Evolutionary conservation across 1,140 invertebrate genomes (phyloP), one percentile per base, ranked within the genome.

Genomic region (Pogonognathellus flavescens): DNA sequence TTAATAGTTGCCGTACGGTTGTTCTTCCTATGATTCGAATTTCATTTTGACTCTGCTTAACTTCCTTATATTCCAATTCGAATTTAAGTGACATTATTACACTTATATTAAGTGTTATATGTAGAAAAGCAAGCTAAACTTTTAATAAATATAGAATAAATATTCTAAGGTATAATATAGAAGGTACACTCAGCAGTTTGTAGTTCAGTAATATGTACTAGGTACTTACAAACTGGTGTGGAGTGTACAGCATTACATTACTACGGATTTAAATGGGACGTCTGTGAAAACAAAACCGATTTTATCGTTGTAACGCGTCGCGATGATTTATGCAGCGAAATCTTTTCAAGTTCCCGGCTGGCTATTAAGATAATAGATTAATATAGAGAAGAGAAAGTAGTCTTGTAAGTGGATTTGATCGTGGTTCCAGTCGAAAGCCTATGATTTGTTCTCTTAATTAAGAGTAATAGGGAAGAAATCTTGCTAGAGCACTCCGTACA

Each of bases 291-390:
- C 84, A 85, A 85, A 85, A 82, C 80, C 22, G 84, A 85, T 82
- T 82, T 85, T 85, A 82, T 85, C 84, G 52, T 53, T 22, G 84
- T 70, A 82, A 82, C 84, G 84, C 80, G 80, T 62, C 62, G 80
- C 55, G 31, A 85, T 85, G 84, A 85, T 85, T 85, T 85, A 85
- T 85, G 84, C 76, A 11, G 22, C 57, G 41, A 85, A 85, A 85
- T 82, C 80, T 85, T 85, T 85, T 85, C 62, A 53, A 85, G 14
- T 82, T 85, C 41, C 84, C 80, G 57, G 57, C 80, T 82, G 22
- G 84, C 84, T 85, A 85, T 85, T 85, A 85, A 85, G 84, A 85
- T 85, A 85, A 85, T 85, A 82, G 80, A 85, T 85, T 82, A 82
- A 70, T 85, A 85, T 52, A 80, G 84, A 85, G 84, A 57, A 52